Evolutionary conservation across 2,888 invertebrate species (phyloP), one percentile per base, ranked within the genome.

Genomic region (Altica lythri): DNA sequence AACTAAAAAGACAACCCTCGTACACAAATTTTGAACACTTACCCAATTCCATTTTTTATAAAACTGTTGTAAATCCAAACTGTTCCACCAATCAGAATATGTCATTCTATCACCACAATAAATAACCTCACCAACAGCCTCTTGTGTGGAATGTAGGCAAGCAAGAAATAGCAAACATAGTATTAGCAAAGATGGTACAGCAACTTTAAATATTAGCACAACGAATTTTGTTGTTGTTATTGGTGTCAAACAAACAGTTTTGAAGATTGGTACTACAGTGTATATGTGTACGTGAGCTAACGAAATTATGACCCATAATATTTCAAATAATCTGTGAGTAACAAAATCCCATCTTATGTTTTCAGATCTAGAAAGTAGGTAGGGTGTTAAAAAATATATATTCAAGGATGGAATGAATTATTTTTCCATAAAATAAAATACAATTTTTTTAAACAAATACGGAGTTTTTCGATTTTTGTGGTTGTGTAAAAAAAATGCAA

Each of bases 21-120:
- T n/a, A n/a, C n/a, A n/a, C n/a, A n/a, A n/a, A n/a, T n/a, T n/a
- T n/a, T n/a, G n/a, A n/a, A 9, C 12, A 37, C 37, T 35, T 17
- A 47, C 47, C n/a, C 92, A 83, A 75, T 97, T 97, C 96, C 97
- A 97, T 2, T 89, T 89, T n/a, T 94, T 84, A 75, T 91, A 95
- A 76, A 87, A 97, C 9, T 79, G 80, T 0, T 86, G 84, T 75
- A 87, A 94, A 10, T 86, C 85, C 1, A 86, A 84, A 1, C 88
- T 84, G 48, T 90, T 94, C 96, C 95, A 96, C 95, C 95, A 96
- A 68, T 92, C 92, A 88, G 85, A 83, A 72, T 93, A 86, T 81
- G 92, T 86, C 81, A 88, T 81, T 71, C 95, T 76, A 79, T 96
- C 92, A 4, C 85, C 89, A 74, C 96, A 97, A 53, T 82, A 83